Conservation (phyloP, 1,140 invertebrate species). For the Anoplolepis gracilipes region DNA sequence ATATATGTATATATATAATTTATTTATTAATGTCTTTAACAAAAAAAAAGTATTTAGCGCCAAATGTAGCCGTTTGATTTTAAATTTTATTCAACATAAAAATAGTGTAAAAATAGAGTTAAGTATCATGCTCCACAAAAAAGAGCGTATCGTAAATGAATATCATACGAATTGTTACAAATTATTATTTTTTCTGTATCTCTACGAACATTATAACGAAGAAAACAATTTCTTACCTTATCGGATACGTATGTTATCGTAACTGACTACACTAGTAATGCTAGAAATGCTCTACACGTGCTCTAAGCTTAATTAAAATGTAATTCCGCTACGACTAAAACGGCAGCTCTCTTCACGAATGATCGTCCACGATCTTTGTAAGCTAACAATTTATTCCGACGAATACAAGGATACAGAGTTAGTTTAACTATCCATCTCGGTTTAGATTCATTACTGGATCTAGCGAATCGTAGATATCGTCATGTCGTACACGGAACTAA, state of each 20-base stretch:
- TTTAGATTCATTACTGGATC: constrained; percentile 20
- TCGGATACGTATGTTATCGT: constrained; percentile 47
- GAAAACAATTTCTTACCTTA: constrained; percentile 14
- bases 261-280: constrained; percentile 51
- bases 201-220: constrained; percentile 5
- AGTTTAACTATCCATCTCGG: constrained; percentile 25
- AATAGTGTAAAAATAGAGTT: constrained; percentile 21
- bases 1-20: background rate
- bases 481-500: constrained; percentile 34
- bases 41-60: constrained; percentile 17
- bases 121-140: background rate
- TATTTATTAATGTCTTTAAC: background rate
- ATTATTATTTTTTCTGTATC: background rate
- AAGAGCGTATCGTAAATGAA: constrained; percentile 5
- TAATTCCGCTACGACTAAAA: constrained; percentile 18
- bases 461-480: constrained; percentile 21
- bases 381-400: constrained; percentile 40
- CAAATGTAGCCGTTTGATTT: constrained; percentile 41
- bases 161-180: background rate
- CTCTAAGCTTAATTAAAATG: constrained; percentile 49
- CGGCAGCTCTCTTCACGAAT: constrained; percentile 45
- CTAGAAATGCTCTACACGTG: constrained; percentile 43
- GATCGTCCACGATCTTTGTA: constrained; percentile 42
- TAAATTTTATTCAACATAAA: background rate
- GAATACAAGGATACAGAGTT: constrained; percentile 30